Conservation (phyloP, 2,113 vertebrate species). For the Holacanthus passer region DNA sequence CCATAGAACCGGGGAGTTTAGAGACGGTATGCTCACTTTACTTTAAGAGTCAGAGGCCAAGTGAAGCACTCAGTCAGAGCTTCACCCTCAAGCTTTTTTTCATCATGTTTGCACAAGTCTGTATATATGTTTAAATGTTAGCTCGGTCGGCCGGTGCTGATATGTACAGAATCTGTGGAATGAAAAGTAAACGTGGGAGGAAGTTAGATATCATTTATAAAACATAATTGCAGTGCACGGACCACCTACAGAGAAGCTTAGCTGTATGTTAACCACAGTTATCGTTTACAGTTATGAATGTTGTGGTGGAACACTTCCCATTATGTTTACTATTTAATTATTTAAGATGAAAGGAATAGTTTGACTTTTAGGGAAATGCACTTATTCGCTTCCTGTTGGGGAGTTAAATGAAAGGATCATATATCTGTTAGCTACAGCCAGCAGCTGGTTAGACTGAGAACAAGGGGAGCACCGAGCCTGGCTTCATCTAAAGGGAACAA, state of each 20-base stretch:
- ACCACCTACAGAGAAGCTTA: slow-evolving; percentile 12
- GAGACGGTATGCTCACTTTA: slow-evolving; percentile 28
- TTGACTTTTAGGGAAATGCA: background rate
- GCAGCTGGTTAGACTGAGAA: too few species aligned
- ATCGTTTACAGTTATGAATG: background rate
- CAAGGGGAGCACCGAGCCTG: too few species aligned
- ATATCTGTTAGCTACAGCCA: background rate
- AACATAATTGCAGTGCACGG: background rate
- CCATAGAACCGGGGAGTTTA: slow-evolving; percentile 44
- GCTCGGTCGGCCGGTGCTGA: background rate
- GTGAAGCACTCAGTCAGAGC: background rate
- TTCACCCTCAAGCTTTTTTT: background rate
- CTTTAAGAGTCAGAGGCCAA: slow-evolving; percentile 34
- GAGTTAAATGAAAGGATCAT: background rate
- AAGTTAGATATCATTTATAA: slow-evolving; percentile 16
- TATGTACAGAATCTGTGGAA: slow-evolving; percentile 8
- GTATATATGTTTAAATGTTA: background rate
- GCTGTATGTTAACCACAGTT: slow-evolving; percentile 4
- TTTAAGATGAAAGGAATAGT: background rate
- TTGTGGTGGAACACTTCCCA: background rate
- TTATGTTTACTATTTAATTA: background rate
- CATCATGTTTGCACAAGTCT: slow-evolving; percentile 5
- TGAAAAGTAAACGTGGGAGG: background rate
- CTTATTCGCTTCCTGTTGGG: background rate
- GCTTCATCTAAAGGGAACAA: background rate